Base-by-base conservation (phyloP, 2,888 invertebrate species). In the Napeogenes sylphis region DNA sequence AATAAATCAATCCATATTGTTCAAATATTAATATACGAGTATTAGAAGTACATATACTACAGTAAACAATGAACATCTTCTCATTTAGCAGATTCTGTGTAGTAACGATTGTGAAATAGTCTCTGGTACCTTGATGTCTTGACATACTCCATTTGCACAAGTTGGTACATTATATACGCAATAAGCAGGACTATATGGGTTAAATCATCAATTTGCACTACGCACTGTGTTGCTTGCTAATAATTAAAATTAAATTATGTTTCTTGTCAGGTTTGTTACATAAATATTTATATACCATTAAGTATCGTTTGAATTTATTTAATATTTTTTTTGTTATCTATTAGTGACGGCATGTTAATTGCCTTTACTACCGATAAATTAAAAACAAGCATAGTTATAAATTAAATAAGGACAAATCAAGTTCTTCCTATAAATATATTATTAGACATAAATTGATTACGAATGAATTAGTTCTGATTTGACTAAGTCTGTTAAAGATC, bases 161-260 rank as follows among this genome's bases (percentile, higher is more conserved):
- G 30, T 21, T 10, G 3, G 30, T 10, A 30, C 51, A 51, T 42
- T 10, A 35, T 47, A 30, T 2, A 51, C 51, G 51, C 51, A 51
- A 51, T 51, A 30, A 30, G 10, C 12, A 10, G 10, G 42, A 51
- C 51, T 47, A 51, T 30, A 51, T 51, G 12, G 51, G 51, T 51
- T 51, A 51, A 51, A 51, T 51, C 38, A 38, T 38, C 30, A 51
- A n/a, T 58, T 56, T 45, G 46, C 32, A 38, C 4, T 45, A 58
- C 56, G 61, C 58, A 66, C 63, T 60, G 61, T 60, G 61, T 55
- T 62, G 6, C 32, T 5, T 21, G 51, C 35, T 13, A 53, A 58
- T 51, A 51, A 47, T 51, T 58, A 35, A 58, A 54, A 62, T 51
- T 51, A 30, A 30, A 51, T 21, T 51, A 14, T 47, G 47, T 14